Evolutionary conservation across 2,113 vertebrate species (phyloP), one percentile per base, ranked within the genome.

Genomic region (Plectropomus leopardus): DNA sequence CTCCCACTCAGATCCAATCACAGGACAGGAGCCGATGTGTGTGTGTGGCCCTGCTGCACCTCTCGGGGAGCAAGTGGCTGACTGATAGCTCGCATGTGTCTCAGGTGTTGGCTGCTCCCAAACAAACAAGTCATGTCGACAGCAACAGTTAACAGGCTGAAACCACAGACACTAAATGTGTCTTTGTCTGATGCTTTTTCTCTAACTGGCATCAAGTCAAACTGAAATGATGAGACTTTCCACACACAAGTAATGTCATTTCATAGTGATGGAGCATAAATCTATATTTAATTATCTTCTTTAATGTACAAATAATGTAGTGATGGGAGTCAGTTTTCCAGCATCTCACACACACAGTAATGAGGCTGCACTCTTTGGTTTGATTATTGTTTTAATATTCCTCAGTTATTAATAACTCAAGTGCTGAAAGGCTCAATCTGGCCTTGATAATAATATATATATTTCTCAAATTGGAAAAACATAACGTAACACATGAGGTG

Each of bases 221-320:
- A 47, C 3, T 60, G 10, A 50, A 60, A 23, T 32, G 9, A 76
- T 19, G n/a, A 36, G 4, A 51, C 59, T 21, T 70, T 58, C 4
- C 30, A 51, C 15, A n/a, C 19, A 8, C 17, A 11, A 50, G 15
- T 19, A 1, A 16, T 59, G 53, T 51, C 11, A 70, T 65, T 42
- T 57, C 40, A 70, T 21, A 15, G 7, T 23, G 17, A 55, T 10
- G 3, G 47, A 44, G 13, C 28, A 47, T 4, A 66, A 60, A 80
- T 64, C 40, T 65, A 59, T 72, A 51, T 71, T 23, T 60, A 66
- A 65, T 80, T 42, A 78, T 53, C 21, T 59, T 40, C 5, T 11
- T 71, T 26, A 60, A 66, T 66, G 42, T 66, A 50, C 9, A 40
- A 57, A 71, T 30, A 58, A 13, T 30, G 16, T 28, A 21, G 19